A percentile compares a stretch with the other conserved stretches of the same genome.
Evolutionary conservation across 2,888 invertebrate genomes (phyloP).

Genomic region (Acanthosepion esculentum): DNA sequence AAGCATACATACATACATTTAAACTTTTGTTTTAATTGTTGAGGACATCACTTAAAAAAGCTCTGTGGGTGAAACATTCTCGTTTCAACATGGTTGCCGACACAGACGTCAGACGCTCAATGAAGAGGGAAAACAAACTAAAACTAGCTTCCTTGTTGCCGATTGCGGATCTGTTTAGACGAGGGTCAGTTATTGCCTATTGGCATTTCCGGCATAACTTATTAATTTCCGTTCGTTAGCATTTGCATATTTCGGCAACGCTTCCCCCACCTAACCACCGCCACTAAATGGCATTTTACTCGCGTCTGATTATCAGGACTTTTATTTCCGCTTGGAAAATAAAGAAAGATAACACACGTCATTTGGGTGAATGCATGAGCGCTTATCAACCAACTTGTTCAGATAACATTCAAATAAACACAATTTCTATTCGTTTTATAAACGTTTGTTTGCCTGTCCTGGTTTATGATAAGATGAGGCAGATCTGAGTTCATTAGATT

Average conservation of each 20-base stretch:
- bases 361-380: neutral
- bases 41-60: too few species aligned
- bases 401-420: neutral
- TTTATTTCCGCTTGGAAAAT: neutral
- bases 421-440: neutral
- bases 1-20: neutral
- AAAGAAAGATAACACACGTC: neutral
- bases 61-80: too few species aligned
- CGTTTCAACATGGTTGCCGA: too few species aligned
- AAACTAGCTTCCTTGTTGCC: too few species aligned
- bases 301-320: neutral
- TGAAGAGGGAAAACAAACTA: too few species aligned
- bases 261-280: neutral
- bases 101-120: too few species aligned
- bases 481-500: neutral
- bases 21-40: neutral
- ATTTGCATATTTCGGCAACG: neutral
- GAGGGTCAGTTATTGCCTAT: neutral
- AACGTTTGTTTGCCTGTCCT: neutral
- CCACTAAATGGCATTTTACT: neutral
- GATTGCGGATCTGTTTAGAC: too few species aligned
- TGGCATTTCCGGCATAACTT: neutral
- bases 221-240: neutral
- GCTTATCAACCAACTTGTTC: neutral
- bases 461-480: neutral